phyloP scores from a whole-genome alignment of 2,797 vertebrate genomes.

The Cossypha heuglini region DNA sequence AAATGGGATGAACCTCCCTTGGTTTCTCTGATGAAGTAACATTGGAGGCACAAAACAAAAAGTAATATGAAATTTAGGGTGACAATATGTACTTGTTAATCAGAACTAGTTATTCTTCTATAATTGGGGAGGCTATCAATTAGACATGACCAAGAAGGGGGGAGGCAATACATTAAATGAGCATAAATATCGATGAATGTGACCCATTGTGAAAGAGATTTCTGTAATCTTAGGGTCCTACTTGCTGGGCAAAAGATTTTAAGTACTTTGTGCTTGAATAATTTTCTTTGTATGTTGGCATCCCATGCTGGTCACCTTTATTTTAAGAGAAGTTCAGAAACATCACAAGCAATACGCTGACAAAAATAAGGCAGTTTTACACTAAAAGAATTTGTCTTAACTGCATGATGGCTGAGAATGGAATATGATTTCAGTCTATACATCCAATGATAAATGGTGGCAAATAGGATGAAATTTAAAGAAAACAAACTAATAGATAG shows the following conservation, averaged over 20 bases:
- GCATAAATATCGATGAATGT: not conserved
- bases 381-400: not conserved
- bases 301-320: rapidly evolving
- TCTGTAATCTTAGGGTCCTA: not conserved
- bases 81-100: not conserved
- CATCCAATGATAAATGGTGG: not conserved
- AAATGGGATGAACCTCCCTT: not conserved
- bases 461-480: not conserved
- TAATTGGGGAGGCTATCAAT: not conserved
- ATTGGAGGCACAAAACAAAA: not conserved
- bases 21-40: not conserved
- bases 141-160: not conserved
- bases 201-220: not conserved
- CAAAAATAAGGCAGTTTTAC: not conserved
- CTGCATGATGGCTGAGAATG: not conserved
- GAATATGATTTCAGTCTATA: not conserved
- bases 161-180: not conserved
- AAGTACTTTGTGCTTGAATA: not conserved
- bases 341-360: rapidly evolving
- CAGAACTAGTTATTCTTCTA: not conserved
- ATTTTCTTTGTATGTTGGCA: not conserved
- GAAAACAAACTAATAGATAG: not conserved
- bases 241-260: not conserved
- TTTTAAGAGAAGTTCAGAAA: not conserved
- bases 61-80: not conserved